Evolutionary conservation across 2,113 vertebrate genomes (phyloP).

Genomic region (Sinocyclocheilus rhinocerous): DNA sequence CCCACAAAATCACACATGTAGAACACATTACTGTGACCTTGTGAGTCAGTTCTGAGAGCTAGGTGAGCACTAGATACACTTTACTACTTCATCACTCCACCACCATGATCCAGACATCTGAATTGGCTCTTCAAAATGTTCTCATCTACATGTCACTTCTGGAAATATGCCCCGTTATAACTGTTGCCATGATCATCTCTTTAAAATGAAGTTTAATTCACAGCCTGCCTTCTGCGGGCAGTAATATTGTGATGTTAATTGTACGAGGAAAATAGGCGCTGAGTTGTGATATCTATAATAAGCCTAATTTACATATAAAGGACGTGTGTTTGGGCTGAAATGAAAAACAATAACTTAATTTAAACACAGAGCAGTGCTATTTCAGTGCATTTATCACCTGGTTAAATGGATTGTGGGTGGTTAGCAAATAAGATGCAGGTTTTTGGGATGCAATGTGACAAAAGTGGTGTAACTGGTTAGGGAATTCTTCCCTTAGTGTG

Average conservation of each 20-base stretch:
- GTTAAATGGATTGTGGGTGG: not conserved
- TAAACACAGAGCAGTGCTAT: not conserved
- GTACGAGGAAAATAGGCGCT: not conserved
- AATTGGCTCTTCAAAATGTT: not conserved
- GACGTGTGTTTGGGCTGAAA: not conserved
- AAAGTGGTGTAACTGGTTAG: not conserved
- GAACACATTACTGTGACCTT: not conserved
- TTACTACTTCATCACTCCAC: not conserved
- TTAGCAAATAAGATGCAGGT: not conserved
- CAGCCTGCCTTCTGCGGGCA: not conserved
- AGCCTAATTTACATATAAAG: constrained; percentile 18
- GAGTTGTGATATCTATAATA: constrained; percentile 22
- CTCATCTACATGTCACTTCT: not conserved
- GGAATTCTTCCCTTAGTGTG: not conserved
- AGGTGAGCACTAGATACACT: not conserved
- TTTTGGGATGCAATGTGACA: not conserved
- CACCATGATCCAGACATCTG: not conserved
- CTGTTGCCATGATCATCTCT: not conserved
- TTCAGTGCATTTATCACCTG: not conserved
- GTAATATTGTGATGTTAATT: not conserved
- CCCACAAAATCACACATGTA: not conserved
- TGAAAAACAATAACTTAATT: constrained; percentile 1
- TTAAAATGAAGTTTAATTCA: constrained; percentile 1
- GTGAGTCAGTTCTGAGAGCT: not conserved
- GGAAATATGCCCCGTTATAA: not conserved